Conservation (phyloP, 2,888 invertebrate species). For the Seira musarum region DNA sequence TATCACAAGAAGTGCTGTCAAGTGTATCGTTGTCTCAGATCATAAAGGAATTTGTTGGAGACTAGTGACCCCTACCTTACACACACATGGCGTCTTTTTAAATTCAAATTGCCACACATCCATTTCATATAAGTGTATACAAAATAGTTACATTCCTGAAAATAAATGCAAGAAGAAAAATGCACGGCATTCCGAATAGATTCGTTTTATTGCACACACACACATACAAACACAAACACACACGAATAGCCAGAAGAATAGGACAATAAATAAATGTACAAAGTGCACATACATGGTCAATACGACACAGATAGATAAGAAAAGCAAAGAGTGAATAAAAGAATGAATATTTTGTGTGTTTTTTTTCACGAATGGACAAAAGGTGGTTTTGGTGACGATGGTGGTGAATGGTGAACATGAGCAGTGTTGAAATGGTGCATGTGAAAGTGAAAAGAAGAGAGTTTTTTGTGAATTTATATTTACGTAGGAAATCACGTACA, state of each 20-base stretch:
- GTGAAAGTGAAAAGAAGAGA: too few relatives aligned
- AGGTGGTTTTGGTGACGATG: too few relatives aligned
- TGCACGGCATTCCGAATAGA: not conserved
- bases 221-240: too few relatives aligned
- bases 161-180: not conserved
- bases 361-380: not conserved
- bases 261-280: too few relatives aligned
- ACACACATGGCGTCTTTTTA: too few relatives aligned
- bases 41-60: not conserved
- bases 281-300: not conserved
- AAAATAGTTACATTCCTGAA: too few relatives aligned
- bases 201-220: not conserved
- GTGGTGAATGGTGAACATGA: not conserved
- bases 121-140: too few relatives aligned
- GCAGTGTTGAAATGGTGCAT: not conserved
- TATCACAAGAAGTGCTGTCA: not conserved
- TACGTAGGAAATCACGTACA: constrained; percentile 37
- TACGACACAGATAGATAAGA: not conserved
- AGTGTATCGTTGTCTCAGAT: not conserved
- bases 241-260: not conserved
- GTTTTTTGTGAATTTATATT: too few relatives aligned
- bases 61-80: not conserved
- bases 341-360: not conserved
- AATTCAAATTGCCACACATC: too few relatives aligned
- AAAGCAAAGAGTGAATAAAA: not conserved